Evolutionary conservation across 2,797 vertebrate genomes (phyloP).

Genomic region (Micropoecilia bifurca): DNA sequence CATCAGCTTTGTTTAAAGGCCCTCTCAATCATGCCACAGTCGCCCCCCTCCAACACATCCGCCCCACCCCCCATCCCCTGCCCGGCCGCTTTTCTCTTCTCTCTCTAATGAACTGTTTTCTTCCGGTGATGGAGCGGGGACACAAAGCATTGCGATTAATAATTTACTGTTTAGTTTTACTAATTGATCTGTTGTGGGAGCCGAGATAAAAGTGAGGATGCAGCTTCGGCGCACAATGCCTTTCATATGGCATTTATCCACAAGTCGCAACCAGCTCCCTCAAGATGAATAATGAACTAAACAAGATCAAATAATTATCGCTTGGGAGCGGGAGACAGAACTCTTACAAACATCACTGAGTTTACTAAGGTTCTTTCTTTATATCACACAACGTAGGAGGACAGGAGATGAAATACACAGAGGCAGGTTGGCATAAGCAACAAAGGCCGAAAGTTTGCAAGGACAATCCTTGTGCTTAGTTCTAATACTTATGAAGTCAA

Average conservation of each 20-base stretch:
- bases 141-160: slow-evolving; percentile 86
- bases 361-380: slow-evolving; percentile 73
- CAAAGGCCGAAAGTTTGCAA: slow-evolving; percentile 64
- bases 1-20: slow-evolving; percentile 81
- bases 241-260: slow-evolving; percentile 86
- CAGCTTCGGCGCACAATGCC: slow-evolving; percentile 78
- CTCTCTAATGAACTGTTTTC: slow-evolving; percentile 83
- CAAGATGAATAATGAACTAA: slow-evolving; percentile 87
- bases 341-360: slow-evolving; percentile 78
- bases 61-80: background rate
- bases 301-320: slow-evolving; percentile 86
- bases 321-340: slow-evolving; percentile 68
- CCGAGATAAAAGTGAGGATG: slow-evolving; percentile 82
- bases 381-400: slow-evolving; percentile 74
- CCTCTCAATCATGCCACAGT: slow-evolving; percentile 76
- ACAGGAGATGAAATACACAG: slow-evolving; percentile 40
- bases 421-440: slow-evolving; percentile 58
- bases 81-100: slow-evolving; percentile 17
- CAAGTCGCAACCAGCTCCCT: slow-evolving; percentile 80
- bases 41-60: background rate
- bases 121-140: slow-evolving; percentile 80
- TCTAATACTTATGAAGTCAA: slow-evolving; percentile 38
- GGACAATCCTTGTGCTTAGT: slow-evolving; percentile 47
- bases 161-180: slow-evolving; percentile 88
- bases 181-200: slow-evolving; percentile 88